Base-by-base conservation (phyloP, 1,140 invertebrate genomes). In the Drosophila persimilis region DNA sequence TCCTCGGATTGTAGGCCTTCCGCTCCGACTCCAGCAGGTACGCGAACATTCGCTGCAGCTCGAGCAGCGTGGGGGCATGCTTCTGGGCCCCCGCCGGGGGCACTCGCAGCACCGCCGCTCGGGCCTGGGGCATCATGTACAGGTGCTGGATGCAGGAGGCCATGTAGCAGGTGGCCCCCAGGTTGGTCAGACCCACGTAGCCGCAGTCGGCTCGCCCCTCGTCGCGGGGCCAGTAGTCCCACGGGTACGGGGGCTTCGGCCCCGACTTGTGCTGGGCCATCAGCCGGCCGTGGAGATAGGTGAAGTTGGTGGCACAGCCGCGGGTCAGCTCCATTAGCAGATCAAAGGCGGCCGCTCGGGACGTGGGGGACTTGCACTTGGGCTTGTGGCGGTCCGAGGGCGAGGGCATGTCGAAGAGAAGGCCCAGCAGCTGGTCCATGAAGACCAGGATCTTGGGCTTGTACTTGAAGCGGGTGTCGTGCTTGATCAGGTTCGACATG, bases 151-250 rank as follows among this genome's bases (percentile, higher is more conserved):
- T 97, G 89, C 97, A 98, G 20, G 97, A 97, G 3, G 98, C 98
- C 97, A 99, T 98, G 91, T 99, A 99, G 91, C 98, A 99, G 0
- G 98, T 99, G 11, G 98, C 98, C 20, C 98, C 98, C 5, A 99
- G 92, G 92, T 99, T 99, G 0, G 97, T 98, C 4, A 99, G 92
- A 0, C 98, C 98, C 0, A 98, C 97, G 92, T 98, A 98, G 5
- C 97, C 98, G 92, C 97, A 98, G 80, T 98, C 97, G 0, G 97
- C 96, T 3, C 97, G 92, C 0, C 97, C 97, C 91, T 98, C 97
- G 84, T 99, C 98, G 66, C 97, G 96, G 1, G 98, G 98, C 98
- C 98, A 98, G 91, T 98, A 98, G 91, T 99, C 98, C 97, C 97
- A 98, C 0, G 97, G 96, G 92, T 98, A 97, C 0, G 96, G 95